Percentiles rank a stretch among this genome's conserved stretches.
Conservation (phyloP, 2,113 vertebrate genomes). For the Nerophis lumbriciformis region DNA sequence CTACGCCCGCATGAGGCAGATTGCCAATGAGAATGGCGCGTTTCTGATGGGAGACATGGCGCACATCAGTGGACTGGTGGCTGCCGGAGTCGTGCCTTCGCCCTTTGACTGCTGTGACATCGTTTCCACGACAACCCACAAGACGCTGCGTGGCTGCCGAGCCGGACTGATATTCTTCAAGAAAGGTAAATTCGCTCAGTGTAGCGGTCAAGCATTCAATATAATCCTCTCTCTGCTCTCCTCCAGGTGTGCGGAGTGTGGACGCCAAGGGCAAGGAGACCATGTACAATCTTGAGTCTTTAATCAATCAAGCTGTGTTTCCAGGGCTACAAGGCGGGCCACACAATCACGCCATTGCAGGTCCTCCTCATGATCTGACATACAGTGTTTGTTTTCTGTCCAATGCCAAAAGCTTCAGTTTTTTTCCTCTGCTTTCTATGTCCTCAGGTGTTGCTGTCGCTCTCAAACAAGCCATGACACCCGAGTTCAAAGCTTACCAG, state of each 20-base stretch:
- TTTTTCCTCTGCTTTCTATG: not conserved
- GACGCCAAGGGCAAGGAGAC: constrained; percentile 90
- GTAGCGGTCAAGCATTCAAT: no score
- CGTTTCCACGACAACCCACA: constrained; percentile 93
- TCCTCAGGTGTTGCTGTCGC: constrained; percentile 85
- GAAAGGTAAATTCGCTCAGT: constrained; percentile 74
- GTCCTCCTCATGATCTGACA: constrained; percentile 49
- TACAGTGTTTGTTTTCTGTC: not conserved
- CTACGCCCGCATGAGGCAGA: constrained; percentile 82
- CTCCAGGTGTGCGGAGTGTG: constrained; percentile 78
- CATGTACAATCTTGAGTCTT: constrained; percentile 84
- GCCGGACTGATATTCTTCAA: constrained; percentile 92
- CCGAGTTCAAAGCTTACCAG: constrained; percentile 89
- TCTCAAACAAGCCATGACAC: constrained; percentile 85
- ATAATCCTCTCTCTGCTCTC: not conserved
- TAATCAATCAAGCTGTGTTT: constrained; percentile 94
- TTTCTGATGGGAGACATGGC: constrained; percentile 95
- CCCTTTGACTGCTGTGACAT: constrained; percentile 89
- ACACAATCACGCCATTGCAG: constrained; percentile 96
- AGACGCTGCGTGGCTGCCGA: constrained; percentile 91
- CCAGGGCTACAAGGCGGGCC: constrained; percentile 95
- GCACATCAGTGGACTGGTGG: constrained; percentile 93
- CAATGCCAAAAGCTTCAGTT: not conserved
- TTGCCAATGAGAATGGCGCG: constrained; percentile 79
- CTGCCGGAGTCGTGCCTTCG: constrained; percentile 83